Percentiles rank a stretch among this genome's conserved stretches.
phyloP scores from a whole-genome alignment of 1,140 invertebrate genomes.

The Drosophila lacertosa region DNA sequence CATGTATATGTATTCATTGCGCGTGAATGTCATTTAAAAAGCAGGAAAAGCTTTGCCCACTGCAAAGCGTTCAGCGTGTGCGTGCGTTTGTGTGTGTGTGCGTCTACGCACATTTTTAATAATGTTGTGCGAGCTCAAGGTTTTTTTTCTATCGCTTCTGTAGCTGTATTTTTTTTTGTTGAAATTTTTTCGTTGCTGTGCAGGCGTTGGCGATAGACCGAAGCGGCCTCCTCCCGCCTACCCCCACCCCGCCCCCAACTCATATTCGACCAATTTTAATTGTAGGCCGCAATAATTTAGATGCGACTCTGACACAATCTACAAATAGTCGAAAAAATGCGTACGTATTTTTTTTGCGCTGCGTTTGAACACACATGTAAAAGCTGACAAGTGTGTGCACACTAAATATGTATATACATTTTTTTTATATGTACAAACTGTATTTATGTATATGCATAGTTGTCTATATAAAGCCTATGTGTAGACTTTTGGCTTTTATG shows the following conservation, averaged over 20 bases:
- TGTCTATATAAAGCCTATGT: slow-evolving; percentile 31
- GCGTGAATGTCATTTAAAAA: slow-evolving; percentile 79
- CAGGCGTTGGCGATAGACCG: slow-evolving; percentile 58
- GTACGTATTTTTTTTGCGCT: slow-evolving; percentile 15
- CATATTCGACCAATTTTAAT: slow-evolving; percentile 79
- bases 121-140: slow-evolving; percentile 80
- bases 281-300: slow-evolving; percentile 69
- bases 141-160: slow-evolving; percentile 70
- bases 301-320: slow-evolving; percentile 64
- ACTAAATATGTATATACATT: slow-evolving; percentile 6
- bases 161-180: slow-evolving; percentile 40
- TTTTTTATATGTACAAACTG: slow-evolving; percentile 13
- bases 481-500: slow-evolving; percentile 37
- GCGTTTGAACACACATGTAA: slow-evolving; percentile 1
- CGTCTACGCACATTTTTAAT: slow-evolving; percentile 80
- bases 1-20: slow-evolving; percentile 66
- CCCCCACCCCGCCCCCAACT: not conserved
- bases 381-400: too few species aligned
- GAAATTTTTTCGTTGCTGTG: slow-evolving; percentile 67
- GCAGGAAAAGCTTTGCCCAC: slow-evolving; percentile 73
- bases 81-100: slow-evolving; percentile 38
- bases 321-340: slow-evolving; percentile 31
- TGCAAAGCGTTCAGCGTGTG: slow-evolving; percentile 51
- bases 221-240: slow-evolving; percentile 14
- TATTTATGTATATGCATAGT: slow-evolving; percentile 41